Conservation (phyloP, 2,888 invertebrate species). For the Myathropa florea region DNA sequence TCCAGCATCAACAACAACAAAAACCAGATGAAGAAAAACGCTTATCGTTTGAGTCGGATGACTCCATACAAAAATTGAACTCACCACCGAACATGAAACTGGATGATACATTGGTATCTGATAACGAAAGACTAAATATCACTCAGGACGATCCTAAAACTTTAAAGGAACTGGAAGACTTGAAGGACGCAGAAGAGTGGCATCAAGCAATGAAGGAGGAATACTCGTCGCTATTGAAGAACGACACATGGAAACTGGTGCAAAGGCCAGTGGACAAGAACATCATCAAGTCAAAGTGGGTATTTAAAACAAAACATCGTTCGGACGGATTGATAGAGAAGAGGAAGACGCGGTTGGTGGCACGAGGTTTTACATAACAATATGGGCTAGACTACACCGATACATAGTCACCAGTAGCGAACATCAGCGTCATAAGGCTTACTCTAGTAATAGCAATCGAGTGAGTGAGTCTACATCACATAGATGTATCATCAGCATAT, state of each 20-base stretch:
- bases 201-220: background rate
- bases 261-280: background rate
- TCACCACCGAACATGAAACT: too few species aligned
- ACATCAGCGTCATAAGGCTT: background rate
- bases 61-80: too few species aligned
- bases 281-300: background rate
- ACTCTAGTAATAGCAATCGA: background rate
- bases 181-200: slow-evolving; percentile 1
- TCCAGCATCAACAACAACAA: too few species aligned
- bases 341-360: background rate
- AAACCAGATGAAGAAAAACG: too few species aligned
- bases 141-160: background rate
- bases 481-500: background rate
- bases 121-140: too few species aligned
- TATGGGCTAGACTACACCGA: background rate
- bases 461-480: too few species aligned
- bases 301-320: background rate
- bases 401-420: slow-evolving; percentile 7
- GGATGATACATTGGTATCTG: too few species aligned
- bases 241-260: background rate
- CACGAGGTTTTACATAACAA: slow-evolving; percentile 2
- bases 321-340: background rate
- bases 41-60: too few species aligned
- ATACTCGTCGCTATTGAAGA: background rate
- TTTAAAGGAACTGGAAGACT: background rate